These are phyloP conservation scores for Vireo griseus DNA, from an alignment of 2,797 vertebrate genomes.

Conservation along the genomic window DNA sequence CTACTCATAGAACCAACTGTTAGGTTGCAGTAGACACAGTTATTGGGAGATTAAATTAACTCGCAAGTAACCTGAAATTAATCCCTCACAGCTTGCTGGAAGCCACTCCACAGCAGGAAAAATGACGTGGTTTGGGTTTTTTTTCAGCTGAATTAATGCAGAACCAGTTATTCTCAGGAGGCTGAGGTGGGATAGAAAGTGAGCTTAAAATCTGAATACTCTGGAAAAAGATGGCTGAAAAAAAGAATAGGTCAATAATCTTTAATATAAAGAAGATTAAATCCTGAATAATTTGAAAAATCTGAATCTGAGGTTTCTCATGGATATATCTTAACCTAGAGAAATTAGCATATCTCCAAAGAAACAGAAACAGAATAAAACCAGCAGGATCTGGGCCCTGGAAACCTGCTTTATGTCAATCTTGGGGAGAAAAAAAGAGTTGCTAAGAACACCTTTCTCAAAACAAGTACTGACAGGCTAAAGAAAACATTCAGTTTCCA, in stretches of 20 bases:
- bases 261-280: background rate
- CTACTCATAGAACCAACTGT: background rate
- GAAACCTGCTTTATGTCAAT: background rate
- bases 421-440: background rate
- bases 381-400: background rate
- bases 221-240: background rate
- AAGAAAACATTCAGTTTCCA: background rate
- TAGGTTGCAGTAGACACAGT: background rate
- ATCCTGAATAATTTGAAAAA: background rate
- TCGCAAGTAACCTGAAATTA: background rate
- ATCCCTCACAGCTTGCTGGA: background rate
- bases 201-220: background rate
- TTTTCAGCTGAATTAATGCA: background rate
- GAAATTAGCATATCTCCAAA: background rate
- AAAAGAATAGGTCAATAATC: background rate
- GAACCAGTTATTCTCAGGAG: background rate
- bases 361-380: background rate
- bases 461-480: background rate
- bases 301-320: background rate
- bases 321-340: background rate
- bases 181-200: background rate
- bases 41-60: background rate
- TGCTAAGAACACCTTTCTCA: background rate
- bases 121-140: rapidly evolving
- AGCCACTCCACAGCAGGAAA: background rate